These are phyloP conservation scores for Helobdella robusta DNA, from an alignment of 2,888 invertebrate genomes.

Conservation along the genomic window DNA sequence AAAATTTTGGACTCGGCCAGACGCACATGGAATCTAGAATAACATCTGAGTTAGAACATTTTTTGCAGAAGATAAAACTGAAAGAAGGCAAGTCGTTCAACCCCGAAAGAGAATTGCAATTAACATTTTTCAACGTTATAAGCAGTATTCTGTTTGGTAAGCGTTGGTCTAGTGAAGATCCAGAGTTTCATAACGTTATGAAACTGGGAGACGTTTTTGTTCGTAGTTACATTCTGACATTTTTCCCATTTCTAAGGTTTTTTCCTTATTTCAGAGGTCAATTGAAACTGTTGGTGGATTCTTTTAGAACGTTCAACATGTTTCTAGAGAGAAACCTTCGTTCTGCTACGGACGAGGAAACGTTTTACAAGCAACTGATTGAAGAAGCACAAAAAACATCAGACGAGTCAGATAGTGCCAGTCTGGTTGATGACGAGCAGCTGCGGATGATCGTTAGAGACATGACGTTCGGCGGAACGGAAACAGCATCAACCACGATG, in stretches of 20 bases:
- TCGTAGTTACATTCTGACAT: neutral
- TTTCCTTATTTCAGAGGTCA: conserved; percentile 14
- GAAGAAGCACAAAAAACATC: neutral
- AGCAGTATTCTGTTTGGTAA: conserved; percentile 22
- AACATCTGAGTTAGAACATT: conserved; percentile 15
- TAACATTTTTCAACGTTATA: conserved; percentile 20
- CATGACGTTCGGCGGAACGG: conserved; percentile 39
- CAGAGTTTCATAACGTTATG: neutral
- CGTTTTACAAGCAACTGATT: too few relatives aligned
- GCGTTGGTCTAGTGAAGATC: conserved; percentile 8
- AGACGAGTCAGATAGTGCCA: neutral
- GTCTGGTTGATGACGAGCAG: neutral
- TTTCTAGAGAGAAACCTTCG: neutral
- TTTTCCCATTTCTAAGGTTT: conserved; percentile 14
- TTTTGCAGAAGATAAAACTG: neutral
- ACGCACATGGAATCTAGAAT: conserved; percentile 19
- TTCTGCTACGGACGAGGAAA: too few relatives aligned
- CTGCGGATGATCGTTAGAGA: too few relatives aligned
- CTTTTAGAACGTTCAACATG: neutral
- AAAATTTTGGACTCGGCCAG: conserved; percentile 26
- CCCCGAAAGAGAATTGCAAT: neutral
- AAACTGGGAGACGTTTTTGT: neutral
- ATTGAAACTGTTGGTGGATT: neutral
- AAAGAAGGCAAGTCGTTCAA: conserved; percentile 17
- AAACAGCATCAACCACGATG: conserved; percentile 41